Evolutionary conservation across 2,113 vertebrate species (phyloP).

Genomic region (Cariama cristata): DNA sequence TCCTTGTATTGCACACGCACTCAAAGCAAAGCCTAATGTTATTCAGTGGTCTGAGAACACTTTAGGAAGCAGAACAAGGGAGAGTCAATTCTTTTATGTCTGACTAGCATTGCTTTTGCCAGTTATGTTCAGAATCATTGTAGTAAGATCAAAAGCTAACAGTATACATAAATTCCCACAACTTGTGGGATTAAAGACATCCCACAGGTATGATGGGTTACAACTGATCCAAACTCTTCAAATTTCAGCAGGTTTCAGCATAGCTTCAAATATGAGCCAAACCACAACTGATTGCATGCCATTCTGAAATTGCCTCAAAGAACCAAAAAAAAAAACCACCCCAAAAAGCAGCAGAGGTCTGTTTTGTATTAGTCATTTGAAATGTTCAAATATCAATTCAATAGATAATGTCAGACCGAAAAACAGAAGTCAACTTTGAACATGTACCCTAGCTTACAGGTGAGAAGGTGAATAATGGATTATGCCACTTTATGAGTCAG

Average conservation of each 20-base stretch:
- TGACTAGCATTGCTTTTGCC: constrained; percentile 51
- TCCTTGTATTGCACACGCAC: background rate
- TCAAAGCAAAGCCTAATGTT: background rate
- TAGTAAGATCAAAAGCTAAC: constrained; percentile 74
- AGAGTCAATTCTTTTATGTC: constrained; percentile 68
- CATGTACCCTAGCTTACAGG: background rate
- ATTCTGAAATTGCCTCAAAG: constrained; percentile 1
- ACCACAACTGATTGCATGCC: constrained; percentile 10
- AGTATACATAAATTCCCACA: constrained; percentile 27
- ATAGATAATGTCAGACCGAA: constrained; percentile 30
- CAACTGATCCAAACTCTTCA: constrained; percentile 47
- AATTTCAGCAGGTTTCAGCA: constrained; percentile 43
- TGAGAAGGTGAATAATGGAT: background rate
- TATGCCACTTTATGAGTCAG: constrained; percentile 37
- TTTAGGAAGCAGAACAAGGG: constrained; percentile 64
- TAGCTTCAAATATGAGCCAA: constrained; percentile 58
- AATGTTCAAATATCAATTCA: constrained; percentile 27
- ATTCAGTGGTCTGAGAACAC: constrained; percentile 43
- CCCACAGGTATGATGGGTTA: constrained; percentile 58
- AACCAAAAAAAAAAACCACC: background rate
- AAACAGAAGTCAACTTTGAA: constrained; percentile 58
- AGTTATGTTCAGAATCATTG: constrained; percentile 59
- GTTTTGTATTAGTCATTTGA: constrained; percentile 38
- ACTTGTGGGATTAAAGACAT: constrained; percentile 68
- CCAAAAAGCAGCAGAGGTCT: background rate